These are phyloP conservation scores for Conops quadrifasciatus DNA, from an alignment of 2,888 invertebrate species.

Conservation along the genomic window DNA sequence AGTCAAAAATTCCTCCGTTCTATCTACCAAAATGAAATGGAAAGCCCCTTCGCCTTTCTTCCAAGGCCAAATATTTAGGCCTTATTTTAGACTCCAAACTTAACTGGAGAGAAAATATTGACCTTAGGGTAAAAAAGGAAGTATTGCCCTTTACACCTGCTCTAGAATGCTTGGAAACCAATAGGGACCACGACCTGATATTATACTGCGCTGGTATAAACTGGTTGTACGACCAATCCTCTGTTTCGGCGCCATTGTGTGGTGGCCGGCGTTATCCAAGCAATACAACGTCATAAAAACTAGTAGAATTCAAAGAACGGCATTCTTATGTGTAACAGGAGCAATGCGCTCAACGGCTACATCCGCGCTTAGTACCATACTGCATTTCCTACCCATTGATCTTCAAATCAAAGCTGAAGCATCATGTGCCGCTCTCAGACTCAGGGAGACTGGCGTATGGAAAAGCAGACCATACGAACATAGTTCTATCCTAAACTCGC, in stretches of 20 bases:
- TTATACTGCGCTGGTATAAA: neutral
- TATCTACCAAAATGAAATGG: neutral
- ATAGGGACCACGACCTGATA: no score
- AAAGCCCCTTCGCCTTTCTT: neutral
- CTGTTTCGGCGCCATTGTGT: neutral
- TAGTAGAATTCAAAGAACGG: neutral
- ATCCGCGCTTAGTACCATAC: no score
- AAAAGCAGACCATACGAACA: no score
- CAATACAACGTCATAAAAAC: no score
- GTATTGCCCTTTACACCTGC: slow-evolving; percentile 4
- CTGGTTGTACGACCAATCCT: neutral
- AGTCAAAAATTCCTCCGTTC: neutral
- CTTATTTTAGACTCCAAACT: slow-evolving; percentile 1
- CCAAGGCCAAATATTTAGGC: neutral
- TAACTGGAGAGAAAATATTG: slow-evolving; percentile 13
- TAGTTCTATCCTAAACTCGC: no score
- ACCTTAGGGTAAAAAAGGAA: neutral
- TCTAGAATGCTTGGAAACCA: neutral
- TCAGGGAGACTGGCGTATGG: no score
- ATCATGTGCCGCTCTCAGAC: no score
- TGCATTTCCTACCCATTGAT: no score
- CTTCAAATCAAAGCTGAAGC: no score
- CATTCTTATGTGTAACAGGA: neutral
- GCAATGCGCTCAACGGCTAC: no score
- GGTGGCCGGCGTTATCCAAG: neutral